Conservation (phyloP, 2,888 invertebrate genomes). For the Apantesis nais region DNA sequence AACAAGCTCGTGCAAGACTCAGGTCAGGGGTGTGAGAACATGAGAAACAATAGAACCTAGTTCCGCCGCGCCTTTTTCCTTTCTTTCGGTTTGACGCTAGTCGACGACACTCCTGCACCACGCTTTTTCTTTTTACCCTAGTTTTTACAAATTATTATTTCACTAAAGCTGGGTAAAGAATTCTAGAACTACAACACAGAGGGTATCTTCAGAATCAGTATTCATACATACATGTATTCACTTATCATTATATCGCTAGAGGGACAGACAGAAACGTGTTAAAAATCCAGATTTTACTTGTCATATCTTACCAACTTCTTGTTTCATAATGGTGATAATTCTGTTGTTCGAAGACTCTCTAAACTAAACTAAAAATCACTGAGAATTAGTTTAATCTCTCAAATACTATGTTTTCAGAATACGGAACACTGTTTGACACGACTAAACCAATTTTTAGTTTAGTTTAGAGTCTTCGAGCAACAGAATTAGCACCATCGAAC, state of each 20-base stretch:
- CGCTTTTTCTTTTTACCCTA: slow-evolving; percentile 52
- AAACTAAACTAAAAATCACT: no score
- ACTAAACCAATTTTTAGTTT: no score
- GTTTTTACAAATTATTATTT: background rate
- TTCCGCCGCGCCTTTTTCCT: slow-evolving; percentile 54
- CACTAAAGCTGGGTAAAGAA: background rate
- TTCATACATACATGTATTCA: background rate
- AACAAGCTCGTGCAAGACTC: slow-evolving; percentile 3
- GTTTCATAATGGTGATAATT: no score
- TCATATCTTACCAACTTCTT: no score
- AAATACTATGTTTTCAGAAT: no score
- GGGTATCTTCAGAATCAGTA: background rate
- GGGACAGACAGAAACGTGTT: background rate
- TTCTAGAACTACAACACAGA: background rate
- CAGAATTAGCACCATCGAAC: no score
- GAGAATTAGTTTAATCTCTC: no score
- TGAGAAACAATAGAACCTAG: slow-evolving; percentile 51
- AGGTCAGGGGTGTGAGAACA: slow-evolving; percentile 2
- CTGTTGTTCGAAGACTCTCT: no score
- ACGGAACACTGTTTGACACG: no score
- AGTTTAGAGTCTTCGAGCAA: no score
- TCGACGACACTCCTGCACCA: slow-evolving; percentile 20
- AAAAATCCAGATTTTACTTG: background rate
- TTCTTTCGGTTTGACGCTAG: slow-evolving; percentile 24
- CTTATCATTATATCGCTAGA: background rate